Percentiles rank a stretch among this genome's conserved stretches.
Conservation (phyloP, 2,888 invertebrate species). For the Eilema depressum region DNA sequence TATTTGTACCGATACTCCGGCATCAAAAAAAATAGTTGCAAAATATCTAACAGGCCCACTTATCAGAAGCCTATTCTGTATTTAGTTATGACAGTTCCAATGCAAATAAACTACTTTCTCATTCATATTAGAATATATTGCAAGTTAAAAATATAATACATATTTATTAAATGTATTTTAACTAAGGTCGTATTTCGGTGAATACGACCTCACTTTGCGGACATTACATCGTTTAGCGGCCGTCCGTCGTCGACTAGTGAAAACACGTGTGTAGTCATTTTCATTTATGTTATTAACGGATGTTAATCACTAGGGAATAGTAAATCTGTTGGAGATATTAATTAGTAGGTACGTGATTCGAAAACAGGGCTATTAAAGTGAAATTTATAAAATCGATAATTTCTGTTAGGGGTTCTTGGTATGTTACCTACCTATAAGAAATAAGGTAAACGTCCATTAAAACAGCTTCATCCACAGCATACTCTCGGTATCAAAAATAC, state of each 20-base stretch:
- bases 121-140: not conserved
- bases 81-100: not conserved
- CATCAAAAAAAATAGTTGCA: not conserved
- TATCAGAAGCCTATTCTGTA: too few relatives aligned
- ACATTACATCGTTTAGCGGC: not conserved
- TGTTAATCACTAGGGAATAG: not conserved
- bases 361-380: not conserved
- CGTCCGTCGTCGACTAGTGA: not conserved
- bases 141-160: slow-evolving; percentile 1
- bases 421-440: not conserved
- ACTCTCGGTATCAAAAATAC: not conserved
- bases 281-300: not conserved
- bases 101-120: slow-evolving; percentile 1
- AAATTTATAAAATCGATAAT: not conserved
- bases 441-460: not conserved
- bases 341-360: not conserved
- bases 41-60: too few relatives aligned
- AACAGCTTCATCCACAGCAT: not conserved
- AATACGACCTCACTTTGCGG: not conserved
- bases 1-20: not conserved
- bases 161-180: not conserved
- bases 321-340: not conserved
- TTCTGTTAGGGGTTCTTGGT: too few relatives aligned
- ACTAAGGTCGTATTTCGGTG: not conserved
- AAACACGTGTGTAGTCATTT: not conserved